Evolutionary conservation across 2,888 invertebrate species (phyloP).

Genomic region (Mechanitis messenoides): DNA sequence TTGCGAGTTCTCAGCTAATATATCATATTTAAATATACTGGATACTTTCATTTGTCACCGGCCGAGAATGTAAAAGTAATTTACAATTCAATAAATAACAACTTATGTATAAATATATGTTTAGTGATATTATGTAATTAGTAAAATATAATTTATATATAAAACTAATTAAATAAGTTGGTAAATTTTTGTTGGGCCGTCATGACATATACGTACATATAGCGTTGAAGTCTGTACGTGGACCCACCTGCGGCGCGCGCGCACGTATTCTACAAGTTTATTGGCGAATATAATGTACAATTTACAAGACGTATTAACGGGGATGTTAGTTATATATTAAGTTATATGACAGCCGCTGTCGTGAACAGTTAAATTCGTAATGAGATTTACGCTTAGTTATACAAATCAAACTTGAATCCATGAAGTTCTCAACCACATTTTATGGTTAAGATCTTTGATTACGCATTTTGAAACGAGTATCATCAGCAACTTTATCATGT

Average conservation of each 20-base stretch:
- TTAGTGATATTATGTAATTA: no score
- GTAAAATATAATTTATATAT: no score
- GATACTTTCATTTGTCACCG: no score
- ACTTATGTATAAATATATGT: no score
- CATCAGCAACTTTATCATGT: no score
- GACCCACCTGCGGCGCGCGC: constrained; percentile 44
- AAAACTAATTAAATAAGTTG: no score
- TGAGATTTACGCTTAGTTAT: constrained; percentile 43
- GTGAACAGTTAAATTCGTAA: constrained; percentile 50
- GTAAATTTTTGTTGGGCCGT: no score
- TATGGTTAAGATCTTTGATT: background rate
- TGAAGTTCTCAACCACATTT: background rate
- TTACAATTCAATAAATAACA: no score
- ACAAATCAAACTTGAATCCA: background rate
- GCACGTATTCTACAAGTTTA: constrained; percentile 47
- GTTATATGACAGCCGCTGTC: constrained; percentile 48
- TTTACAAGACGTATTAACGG: constrained; percentile 46
- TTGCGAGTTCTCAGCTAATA: no score
- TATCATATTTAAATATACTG: no score
- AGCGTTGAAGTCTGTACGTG: background rate
- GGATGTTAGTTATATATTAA: constrained; percentile 49
- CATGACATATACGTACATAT: no score
- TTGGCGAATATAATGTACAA: constrained; percentile 42
- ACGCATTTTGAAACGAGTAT: background rate
- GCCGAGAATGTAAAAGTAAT: no score